phyloP scores from a whole-genome alignment of 2,113 vertebrate genomes.

The Zapornia atra region DNA sequence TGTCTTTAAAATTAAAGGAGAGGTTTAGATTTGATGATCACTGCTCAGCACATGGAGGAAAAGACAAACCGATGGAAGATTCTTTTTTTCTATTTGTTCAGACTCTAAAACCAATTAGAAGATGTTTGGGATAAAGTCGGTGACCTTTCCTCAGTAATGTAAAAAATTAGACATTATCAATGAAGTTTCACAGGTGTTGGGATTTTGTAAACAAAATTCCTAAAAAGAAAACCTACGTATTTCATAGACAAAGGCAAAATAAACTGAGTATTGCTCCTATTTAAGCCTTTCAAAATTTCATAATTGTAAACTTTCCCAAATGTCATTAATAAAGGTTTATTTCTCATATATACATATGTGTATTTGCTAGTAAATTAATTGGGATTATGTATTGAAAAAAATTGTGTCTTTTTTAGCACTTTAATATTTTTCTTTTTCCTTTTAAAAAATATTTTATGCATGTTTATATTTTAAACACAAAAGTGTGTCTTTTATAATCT shows the following conservation, averaged over 20 bases:
- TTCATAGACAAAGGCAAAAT: not conserved
- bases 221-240: not conserved
- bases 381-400: not conserved
- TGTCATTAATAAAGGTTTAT: not conserved
- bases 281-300: not conserved
- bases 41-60: accelerated
- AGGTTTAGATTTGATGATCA: not conserved
- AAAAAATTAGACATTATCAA: not conserved
- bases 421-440: not conserved
- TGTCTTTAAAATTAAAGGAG: not conserved
- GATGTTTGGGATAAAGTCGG: not conserved
- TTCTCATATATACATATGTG: not conserved
- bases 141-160: not conserved
- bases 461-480: not conserved
- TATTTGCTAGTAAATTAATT: not conserved
- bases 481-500: not conserved
- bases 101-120: not conserved
- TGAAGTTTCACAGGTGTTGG: not conserved
- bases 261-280: not conserved
- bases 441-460: not conserved
- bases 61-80: not conserved
- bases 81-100: not conserved
- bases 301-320: not conserved
- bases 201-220: not conserved
- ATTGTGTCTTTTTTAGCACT: not conserved